A percentile compares a stretch with the other conserved stretches of the same genome.
phyloP scores from a whole-genome alignment of 1,140 invertebrate genomes.

The Trachymyrmex septentrionalis region DNA sequence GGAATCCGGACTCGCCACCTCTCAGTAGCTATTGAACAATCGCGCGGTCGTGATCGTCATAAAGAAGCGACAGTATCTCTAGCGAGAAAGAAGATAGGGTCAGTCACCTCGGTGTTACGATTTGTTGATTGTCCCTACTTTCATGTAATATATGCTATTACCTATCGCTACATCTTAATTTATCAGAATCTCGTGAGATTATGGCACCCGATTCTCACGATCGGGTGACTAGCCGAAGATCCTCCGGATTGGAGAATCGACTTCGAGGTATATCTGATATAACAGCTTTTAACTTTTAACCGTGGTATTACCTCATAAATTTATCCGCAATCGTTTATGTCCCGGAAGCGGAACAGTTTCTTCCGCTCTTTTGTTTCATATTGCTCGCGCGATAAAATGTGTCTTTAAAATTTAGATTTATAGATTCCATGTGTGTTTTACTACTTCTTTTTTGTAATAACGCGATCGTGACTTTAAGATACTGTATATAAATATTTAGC shows the following conservation, averaged over 20 bases:
- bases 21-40: constrained; percentile 15
- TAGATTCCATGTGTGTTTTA: background rate
- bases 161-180: background rate
- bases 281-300: background rate
- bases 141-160: too few relatives aligned
- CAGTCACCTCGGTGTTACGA: constrained; percentile 60
- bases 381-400: background rate
- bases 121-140: background rate
- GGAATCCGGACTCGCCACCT: background rate
- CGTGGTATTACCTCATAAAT: constrained; percentile 8
- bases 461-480: background rate
- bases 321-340: constrained; percentile 6
- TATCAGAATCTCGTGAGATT: constrained; percentile 25
- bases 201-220: constrained; percentile 74
- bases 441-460: background rate
- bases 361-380: background rate
- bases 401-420: background rate
- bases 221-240: constrained; percentile 4
- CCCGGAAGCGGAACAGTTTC: background rate
- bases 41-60: constrained; percentile 55
- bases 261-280: constrained; percentile 59
- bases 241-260: constrained; percentile 36
- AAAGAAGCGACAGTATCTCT: constrained; percentile 14
- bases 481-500: background rate
- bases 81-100: constrained; percentile 35